These are phyloP conservation scores for Brenthis daphne DNA, from an alignment of 2,888 invertebrate genomes.

Conservation along the genomic window DNA sequence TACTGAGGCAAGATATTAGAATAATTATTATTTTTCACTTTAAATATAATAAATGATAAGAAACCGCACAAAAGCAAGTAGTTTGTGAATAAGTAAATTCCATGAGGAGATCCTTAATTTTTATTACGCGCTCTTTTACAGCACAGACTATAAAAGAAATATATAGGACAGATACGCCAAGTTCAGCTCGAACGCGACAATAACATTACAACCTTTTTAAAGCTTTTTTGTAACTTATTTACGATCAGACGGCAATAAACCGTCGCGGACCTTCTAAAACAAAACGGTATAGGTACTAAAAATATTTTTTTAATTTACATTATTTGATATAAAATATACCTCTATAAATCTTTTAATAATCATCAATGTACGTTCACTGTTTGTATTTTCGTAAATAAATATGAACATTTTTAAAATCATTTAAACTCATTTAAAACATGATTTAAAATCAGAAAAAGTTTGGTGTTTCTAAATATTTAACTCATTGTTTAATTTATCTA, in stretches of 20 bases:
- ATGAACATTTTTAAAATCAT: background rate
- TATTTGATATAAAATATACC: constrained; percentile 12
- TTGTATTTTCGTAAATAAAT: background rate
- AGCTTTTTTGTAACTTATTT: constrained; percentile 35
- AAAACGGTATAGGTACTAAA: constrained; percentile 18
- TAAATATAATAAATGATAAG: background rate
- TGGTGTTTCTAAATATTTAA: too few species aligned
- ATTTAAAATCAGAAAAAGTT: background rate
- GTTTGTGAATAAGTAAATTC: constrained; percentile 19
- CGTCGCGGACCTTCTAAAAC: constrained; percentile 27
- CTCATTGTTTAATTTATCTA: too few species aligned
- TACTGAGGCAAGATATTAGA: too few species aligned
- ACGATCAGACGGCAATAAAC: constrained; percentile 33
- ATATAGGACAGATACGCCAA: constrained; percentile 28
- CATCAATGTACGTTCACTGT: background rate
- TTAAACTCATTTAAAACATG: too few species aligned
- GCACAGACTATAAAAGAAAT: constrained; percentile 33
- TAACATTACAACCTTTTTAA: constrained; percentile 35
- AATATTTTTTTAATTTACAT: constrained; percentile 14
- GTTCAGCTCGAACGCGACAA: constrained; percentile 29
- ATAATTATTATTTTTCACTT: background rate
- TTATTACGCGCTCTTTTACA: constrained; percentile 32
- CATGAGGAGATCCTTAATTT: constrained; percentile 23
- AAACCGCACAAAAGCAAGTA: constrained; percentile 6
- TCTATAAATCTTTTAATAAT: constrained; percentile 10